Conservation (phyloP, 2,113 vertebrate species). For the Paedocypris sp. region DNA sequence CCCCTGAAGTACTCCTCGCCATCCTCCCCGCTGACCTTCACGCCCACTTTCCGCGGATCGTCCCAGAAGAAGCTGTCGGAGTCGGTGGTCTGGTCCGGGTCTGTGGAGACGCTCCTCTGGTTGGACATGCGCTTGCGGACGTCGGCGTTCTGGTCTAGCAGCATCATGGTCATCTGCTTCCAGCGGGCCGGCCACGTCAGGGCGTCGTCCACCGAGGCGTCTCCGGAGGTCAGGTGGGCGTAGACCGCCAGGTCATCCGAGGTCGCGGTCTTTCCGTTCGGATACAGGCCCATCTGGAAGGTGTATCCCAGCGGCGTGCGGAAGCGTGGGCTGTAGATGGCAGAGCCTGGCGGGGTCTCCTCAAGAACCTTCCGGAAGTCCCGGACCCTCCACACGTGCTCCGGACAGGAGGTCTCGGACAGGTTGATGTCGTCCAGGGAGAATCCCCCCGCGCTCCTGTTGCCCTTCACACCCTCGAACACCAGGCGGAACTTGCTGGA, state of each 20-base stretch:
- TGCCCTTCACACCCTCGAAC: conserved; percentile 65
- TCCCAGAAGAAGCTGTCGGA: conserved; percentile 59
- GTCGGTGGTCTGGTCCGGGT: conserved; percentile 43
- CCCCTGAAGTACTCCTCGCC: conserved; percentile 64
- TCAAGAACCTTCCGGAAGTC: conserved; percentile 68
- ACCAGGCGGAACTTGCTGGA: conserved; percentile 72
- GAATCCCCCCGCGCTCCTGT: conserved; percentile 58
- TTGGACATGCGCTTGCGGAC: conserved; percentile 75
- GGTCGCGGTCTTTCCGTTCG: conserved; percentile 33
- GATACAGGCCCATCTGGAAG: conserved; percentile 68
- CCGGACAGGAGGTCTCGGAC: conserved; percentile 80
- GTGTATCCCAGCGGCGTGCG: conserved; percentile 75
- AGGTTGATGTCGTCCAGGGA: conserved; percentile 90
- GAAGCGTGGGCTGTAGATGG: conserved; percentile 72
- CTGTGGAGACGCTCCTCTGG: conserved; percentile 73
- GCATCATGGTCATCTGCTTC: conserved; percentile 70
- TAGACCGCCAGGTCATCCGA: conserved; percentile 51
- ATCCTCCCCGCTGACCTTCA: conserved; percentile 43
- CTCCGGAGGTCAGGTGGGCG: conserved; percentile 70
- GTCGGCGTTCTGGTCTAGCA: conserved; percentile 81
- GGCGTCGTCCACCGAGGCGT: conserved; percentile 48
- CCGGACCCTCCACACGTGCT: conserved; percentile 75
- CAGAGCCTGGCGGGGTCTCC: conserved; percentile 29
- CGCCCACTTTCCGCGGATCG: conserved; percentile 69
- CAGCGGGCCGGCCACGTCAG: conserved; percentile 79